Base-by-base conservation (phyloP, 2,113 vertebrate genomes). In the Typhlomys cinereus region DNA sequence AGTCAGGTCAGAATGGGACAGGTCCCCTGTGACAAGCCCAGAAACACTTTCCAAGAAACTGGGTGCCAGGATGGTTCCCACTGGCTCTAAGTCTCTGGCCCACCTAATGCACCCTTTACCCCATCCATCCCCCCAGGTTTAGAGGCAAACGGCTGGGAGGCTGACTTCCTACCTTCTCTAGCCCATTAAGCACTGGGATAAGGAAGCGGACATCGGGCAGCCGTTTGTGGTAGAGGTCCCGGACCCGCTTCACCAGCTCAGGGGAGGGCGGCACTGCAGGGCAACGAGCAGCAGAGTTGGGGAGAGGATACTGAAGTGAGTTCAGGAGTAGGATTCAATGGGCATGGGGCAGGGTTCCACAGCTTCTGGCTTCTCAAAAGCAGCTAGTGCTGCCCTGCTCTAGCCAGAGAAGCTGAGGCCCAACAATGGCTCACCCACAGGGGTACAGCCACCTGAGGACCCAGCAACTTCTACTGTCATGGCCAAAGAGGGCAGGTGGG, bases 171-270 rank as follows among this genome's bases (percentile, higher is more conserved):
- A 99, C 99, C 99, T 99, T 99, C 95, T 99, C 99, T n/a, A 99
- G 96, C 0, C 99, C 99, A 0, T 99, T 99, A 50, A 99, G 99
- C 89, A 99, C 99, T 0, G 99, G 99, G 90, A 99, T 99, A 41
- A 99, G 98, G 97, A 99, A 99, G 13, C 99, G 98, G 61, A 99
- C 99, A 0, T 99, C 99, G 0, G 99, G 99, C 29, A 99, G 98
- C 21, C 99, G 98, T 95, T 99, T 99, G 97, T 99, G 99, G 94
- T 99, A 99, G 44, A 99, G 99, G 71, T 99, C 99, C 0, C 99
- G 97, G 31, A 99, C 99, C 34, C 99, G 96, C 97, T 99, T 99
- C 95, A 99, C 99, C 97, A 99, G 97, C 97, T 99, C 99, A 0
- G 99, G 99, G 13, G 99, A 99, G 0, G 99, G 99, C 0, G 99